Evolutionary conservation across 2,888 invertebrate genomes (phyloP), one percentile per base, ranked within the genome.

Genomic region (Torymus aiolomorphi): DNA sequence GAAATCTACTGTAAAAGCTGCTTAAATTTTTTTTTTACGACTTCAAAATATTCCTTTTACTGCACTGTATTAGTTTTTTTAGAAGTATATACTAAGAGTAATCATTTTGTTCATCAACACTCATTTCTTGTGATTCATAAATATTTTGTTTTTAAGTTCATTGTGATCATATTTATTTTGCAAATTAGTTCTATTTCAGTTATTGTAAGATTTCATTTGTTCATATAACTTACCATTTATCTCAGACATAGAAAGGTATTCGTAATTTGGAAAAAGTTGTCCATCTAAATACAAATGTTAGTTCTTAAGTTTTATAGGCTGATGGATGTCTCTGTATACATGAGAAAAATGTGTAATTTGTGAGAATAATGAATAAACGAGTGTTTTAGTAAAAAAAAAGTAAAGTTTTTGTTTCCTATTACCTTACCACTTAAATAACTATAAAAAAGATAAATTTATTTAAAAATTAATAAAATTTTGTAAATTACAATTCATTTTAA

Each of bases 1-100:
- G 20, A 80, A 80, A 69, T 76, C 80, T 18, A 81, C 78, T 16
- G 80, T 80, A 2, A 80, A 80, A 51, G 80, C 80, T 65, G 80
- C 77, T n/a, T 80, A 80, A 76, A 42, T 42, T 5, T 42, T 42
- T 42, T 42, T 42, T 0, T 42, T 42, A 3, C 5, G 42, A 42
- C 42, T 42, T 42, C 5, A 42, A 31, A 42, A 42, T 42, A 42
- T 42, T 42, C 42, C 42, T 42, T 8, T 42, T 0, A 42, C 8
- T 31, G 3, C 8, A 42, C 42, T 42, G 42, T 42, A 42, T 42
- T 42, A 42, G 8, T 61, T 12, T 61, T 61, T 16, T 65, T 51
- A 12, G 2, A 42, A 63, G 14, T 31, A 65, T 31, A 42, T 2
- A 42, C 63, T n/a, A 2, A 63, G n/a, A 49, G 11, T 63, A 31